These are phyloP conservation scores for Percina caprodes DNA, from an alignment of 2,113 vertebrate species.

Conservation along the genomic window DNA sequence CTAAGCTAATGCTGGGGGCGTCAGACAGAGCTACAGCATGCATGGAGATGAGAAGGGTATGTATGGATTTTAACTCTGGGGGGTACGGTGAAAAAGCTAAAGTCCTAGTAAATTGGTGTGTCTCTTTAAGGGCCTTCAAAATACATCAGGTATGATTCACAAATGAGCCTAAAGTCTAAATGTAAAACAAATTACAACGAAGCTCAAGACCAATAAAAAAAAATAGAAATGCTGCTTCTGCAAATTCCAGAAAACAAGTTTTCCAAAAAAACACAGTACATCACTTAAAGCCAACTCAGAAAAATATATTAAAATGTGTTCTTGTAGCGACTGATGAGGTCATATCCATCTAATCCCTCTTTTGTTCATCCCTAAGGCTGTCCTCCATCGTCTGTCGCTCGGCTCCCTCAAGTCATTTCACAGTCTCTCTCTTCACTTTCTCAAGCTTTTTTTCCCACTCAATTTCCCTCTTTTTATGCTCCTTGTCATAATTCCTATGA, in stretches of 20 bases:
- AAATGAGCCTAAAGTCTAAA: not conserved
- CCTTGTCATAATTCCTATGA: constrained; percentile 35
- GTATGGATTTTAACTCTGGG: no score
- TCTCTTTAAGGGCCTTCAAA: not conserved
- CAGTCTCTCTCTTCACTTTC: constrained; percentile 34
- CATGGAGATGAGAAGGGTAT: no score
- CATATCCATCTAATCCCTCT: constrained; percentile 36
- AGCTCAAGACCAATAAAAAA: not conserved
- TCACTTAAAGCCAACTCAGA: constrained; percentile 34
- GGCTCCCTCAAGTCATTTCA: constrained; percentile 58
- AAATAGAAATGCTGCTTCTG: not conserved
- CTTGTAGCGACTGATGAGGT: constrained; percentile 47
- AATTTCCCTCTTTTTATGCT: constrained; percentile 20
- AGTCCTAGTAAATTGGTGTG: no score
- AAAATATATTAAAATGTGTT: constrained; percentile 45
- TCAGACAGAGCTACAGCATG: no score
- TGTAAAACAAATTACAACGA: not conserved
- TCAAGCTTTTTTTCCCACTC: constrained; percentile 35
- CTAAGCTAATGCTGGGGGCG: no score
- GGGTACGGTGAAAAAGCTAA: no score
- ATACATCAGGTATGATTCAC: not conserved
- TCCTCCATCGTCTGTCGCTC: constrained; percentile 47
- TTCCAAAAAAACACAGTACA: not conserved
- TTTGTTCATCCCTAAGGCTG: constrained; percentile 43
- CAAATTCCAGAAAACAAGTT: constrained; percentile 5